Percentiles rank a stretch among this genome's conserved stretches.
Evolutionary conservation across 2,888 invertebrate species (phyloP).

Genomic region (Machimus atricapillus): DNA sequence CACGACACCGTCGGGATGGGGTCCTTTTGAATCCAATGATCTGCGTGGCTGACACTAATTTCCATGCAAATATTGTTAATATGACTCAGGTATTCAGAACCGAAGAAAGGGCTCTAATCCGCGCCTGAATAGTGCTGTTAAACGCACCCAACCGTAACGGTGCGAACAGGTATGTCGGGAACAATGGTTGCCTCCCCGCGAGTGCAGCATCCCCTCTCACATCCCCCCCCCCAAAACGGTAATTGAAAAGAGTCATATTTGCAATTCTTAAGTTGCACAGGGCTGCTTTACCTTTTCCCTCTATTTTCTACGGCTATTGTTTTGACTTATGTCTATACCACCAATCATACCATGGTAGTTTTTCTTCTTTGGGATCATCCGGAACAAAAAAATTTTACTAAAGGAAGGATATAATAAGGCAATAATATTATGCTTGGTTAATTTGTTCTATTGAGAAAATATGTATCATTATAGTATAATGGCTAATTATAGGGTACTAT

Average conservation of each 20-base stretch:
- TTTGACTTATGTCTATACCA: background rate
- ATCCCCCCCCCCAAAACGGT: background rate
- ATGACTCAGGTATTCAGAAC: background rate
- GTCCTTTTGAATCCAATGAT: constrained; percentile 1
- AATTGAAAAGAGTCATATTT: background rate
- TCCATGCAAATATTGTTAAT: background rate
- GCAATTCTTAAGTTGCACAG: background rate
- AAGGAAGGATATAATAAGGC: background rate
- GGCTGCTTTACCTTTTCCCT: background rate
- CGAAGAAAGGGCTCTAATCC: background rate
- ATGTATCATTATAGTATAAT: background rate
- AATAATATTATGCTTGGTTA: background rate
- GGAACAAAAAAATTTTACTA: background rate
- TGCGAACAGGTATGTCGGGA: background rate
- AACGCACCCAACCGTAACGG: background rate
- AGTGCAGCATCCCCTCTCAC: background rate
- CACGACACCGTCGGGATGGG: background rate
- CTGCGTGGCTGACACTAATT: constrained; percentile 20
- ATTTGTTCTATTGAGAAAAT: background rate
- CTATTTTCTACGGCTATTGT: background rate
- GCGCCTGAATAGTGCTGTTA: background rate
- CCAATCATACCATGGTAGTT: background rate
- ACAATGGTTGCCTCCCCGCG: background rate
- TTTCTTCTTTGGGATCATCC: background rate
- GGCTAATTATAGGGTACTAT: too few relatives aligned